These are phyloP conservation scores for rabbit (Oryctolagus cuniculus) DNA, from an alignment of 2,113 vertebrate genomes.

Conservation along the genomic window DNA sequence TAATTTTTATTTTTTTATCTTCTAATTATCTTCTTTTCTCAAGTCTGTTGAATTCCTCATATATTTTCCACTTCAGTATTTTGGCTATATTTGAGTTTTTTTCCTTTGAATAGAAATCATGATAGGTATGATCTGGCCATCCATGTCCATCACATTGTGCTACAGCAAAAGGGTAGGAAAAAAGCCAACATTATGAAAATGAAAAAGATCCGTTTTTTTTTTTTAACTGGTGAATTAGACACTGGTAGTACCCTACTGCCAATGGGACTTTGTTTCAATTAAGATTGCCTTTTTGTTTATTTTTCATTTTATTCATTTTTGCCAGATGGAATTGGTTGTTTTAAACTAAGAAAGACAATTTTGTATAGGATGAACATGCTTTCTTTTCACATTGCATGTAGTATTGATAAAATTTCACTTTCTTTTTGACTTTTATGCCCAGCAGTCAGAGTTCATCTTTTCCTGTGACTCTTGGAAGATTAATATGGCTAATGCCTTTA, in stretches of 20 bases:
- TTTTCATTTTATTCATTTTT: not conserved
- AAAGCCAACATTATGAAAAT: too few species aligned
- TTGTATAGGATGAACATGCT: not conserved
- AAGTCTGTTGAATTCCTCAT: too few species aligned
- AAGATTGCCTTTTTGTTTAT: not conserved
- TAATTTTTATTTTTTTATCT: too few species aligned
- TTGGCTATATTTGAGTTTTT: constrained; percentile 19
- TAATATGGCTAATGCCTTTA: not conserved
- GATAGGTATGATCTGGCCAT: not conserved
- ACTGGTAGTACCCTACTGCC: not conserved
- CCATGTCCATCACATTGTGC: not conserved
- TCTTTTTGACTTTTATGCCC: not conserved
- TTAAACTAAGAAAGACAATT: constrained; percentile 24
- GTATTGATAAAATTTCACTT: not conserved
- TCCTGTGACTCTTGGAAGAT: not conserved
- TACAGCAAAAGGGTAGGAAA: not conserved
- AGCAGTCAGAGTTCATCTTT: not conserved
- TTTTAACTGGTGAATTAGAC: not conserved
- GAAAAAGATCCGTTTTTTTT: too few species aligned
- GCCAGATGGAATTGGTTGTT: not conserved
- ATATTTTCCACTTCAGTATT: not conserved
- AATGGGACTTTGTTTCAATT: not conserved
- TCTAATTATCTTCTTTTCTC: too few species aligned
- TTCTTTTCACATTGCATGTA: not conserved
- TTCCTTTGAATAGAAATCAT: constrained; percentile 5